Evolutionary conservation across 2,113 vertebrate species (phyloP).

Genomic region (Sebastes fasciatus): DNA sequence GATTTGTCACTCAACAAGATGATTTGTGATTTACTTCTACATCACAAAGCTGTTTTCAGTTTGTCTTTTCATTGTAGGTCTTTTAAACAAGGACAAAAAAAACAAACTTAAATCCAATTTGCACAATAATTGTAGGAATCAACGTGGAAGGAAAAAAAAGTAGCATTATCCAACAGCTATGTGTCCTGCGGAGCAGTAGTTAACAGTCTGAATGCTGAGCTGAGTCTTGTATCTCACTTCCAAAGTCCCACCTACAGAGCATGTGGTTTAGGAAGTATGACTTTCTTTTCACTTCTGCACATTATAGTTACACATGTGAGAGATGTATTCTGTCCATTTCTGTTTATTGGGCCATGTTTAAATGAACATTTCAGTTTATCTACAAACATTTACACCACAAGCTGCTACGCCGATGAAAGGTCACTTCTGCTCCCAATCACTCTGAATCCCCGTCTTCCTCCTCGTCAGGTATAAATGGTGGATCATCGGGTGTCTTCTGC

Average conservation of each 20-base stretch:
- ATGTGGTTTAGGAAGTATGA: neutral
- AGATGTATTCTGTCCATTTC: neutral
- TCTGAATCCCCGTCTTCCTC: slow-evolving; percentile 63
- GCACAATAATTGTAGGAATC: slow-evolving; percentile 20
- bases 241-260: neutral
- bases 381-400: slow-evolving; percentile 53
- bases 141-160: slow-evolving; percentile 15
- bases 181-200: slow-evolving; percentile 18
- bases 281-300: slow-evolving; percentile 4
- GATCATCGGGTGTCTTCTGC: neutral
- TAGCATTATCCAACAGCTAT: neutral
- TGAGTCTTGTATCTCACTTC: neutral
- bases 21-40: neutral
- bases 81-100: neutral
- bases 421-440: slow-evolving; percentile 54
- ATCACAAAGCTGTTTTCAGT: slow-evolving; percentile 21
- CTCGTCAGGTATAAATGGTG: slow-evolving; percentile 19
- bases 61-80: neutral
- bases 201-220: slow-evolving; percentile 16
- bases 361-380: slow-evolving; percentile 32
- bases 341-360: slow-evolving; percentile 7
- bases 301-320: neutral
- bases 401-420: slow-evolving; percentile 37
- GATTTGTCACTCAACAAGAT: neutral
- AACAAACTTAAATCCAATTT: neutral